Base-by-base conservation (phyloP, 2,113 vertebrate genomes). In the Martes martes region DNA sequence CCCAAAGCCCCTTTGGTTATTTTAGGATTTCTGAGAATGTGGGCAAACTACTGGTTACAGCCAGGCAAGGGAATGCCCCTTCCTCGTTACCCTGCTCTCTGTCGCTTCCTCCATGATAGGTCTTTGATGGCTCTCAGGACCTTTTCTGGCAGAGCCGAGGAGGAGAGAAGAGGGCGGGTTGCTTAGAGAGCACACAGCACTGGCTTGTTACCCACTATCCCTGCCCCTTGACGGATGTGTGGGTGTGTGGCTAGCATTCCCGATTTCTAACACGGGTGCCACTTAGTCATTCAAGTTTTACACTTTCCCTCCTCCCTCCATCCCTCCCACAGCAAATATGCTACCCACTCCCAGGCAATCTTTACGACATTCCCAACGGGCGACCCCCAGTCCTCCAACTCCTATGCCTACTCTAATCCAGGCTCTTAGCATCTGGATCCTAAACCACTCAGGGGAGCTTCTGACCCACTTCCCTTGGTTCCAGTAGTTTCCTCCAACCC, bases 151-250 rank as follows among this genome's bases (percentile, higher is more conserved):
- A 71, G 45, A 67, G 36, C 45, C 0, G 2, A 55, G 47, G 59
- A 23, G 65, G n/a, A 33, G 33, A 92, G 18, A 45, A 79, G 33
- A 71, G 10, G 10, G 39, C 28, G 36, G 39, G 10, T 52, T 42
- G 11, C 50, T 1, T 19, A 76, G 89, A 23, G 11, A 36, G 23
- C 3, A 1, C 45, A 1, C 1, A 1, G 52, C 31, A 19, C 55
- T 33, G n/a, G 14, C 7, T 2, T 28, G 14, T 19, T 6, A 1
- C 26, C 11, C 36, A 2, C 6, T 9, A 14, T 18, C 39, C 36
- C 52, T 13, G 63, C 67, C 69, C 28, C 7, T 0, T 9, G 50
- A n/a, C 9, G 10, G 28, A 18, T 1, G 2, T 10, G 16, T n/a
- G 39, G 28, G 5, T 33, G 36, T 6, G 1, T 36, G 45, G 15